These are phyloP conservation scores for Diaperis boleti DNA, from an alignment of 2,888 invertebrate genomes.

Conservation along the genomic window DNA sequence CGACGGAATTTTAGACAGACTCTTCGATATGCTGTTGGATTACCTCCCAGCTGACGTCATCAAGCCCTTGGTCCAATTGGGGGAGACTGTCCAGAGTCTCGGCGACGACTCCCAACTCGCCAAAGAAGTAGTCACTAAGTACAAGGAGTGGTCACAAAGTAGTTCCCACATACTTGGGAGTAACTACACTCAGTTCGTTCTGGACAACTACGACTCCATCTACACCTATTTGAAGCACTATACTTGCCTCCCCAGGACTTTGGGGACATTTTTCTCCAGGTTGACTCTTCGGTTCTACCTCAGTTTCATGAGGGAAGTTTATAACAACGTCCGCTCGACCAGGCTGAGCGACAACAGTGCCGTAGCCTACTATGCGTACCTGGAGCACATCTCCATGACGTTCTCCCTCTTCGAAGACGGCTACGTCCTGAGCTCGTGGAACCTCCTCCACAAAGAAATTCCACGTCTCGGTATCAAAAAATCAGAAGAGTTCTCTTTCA, in stretches of 20 bases:
- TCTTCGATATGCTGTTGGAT: background rate
- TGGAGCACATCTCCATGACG: background rate
- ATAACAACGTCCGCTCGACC: background rate
- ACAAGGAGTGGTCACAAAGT: background rate
- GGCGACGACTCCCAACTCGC: background rate
- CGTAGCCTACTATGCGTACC: conserved; percentile 1
- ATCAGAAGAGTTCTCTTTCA: background rate
- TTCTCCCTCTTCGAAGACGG: background rate
- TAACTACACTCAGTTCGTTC: background rate
- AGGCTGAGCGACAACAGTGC: background rate
- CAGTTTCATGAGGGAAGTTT: background rate
- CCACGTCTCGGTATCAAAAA: background rate
- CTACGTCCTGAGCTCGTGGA: background rate
- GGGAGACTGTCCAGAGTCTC: background rate
- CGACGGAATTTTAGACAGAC: background rate
- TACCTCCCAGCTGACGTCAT: background rate
- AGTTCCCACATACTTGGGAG: background rate
- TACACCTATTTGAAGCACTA: background rate
- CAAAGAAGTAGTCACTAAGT: background rate
- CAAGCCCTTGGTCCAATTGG: background rate
- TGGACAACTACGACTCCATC: background rate
- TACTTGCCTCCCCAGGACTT: background rate
- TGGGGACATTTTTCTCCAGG: background rate
- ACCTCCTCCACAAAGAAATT: background rate
- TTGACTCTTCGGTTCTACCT: background rate